phyloP scores from a whole-genome alignment of 1,140 invertebrate genomes.

The Caenorhabditis tropicalis region DNA sequence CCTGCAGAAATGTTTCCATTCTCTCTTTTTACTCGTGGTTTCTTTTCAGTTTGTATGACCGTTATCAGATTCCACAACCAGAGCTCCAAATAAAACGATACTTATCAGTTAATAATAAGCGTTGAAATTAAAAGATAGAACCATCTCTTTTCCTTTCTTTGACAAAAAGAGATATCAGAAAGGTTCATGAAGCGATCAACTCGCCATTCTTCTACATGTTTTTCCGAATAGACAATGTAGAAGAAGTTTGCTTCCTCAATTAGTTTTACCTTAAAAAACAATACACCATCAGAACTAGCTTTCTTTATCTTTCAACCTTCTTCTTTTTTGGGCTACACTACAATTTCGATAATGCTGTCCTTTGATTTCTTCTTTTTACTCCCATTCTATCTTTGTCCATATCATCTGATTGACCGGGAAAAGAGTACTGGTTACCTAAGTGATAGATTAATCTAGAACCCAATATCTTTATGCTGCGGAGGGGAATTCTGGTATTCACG shows the following conservation, averaged over 20 bases:
- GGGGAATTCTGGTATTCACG: too few species aligned
- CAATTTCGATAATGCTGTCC: background rate
- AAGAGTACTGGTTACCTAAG: background rate
- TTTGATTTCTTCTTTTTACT: background rate
- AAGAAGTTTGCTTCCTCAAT: background rate
- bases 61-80: too few species aligned
- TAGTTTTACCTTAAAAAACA: background rate
- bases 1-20: too few species aligned
- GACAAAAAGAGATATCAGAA: background rate
- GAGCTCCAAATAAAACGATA: too few species aligned
- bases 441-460: background rate
- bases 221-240: too few species aligned
- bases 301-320: too few species aligned
- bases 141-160: too few species aligned
- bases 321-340: background rate
- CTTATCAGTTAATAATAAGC: too few species aligned
- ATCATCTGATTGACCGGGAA: constrained; percentile 14
- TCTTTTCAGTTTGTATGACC: too few species aligned
- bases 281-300: background rate
- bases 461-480: too few species aligned
- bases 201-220: background rate
- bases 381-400: background rate
- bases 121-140: too few species aligned
- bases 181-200: background rate
- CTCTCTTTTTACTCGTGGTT: too few species aligned